A percentile compares a stretch with the other conserved stretches of the same genome.
Conservation (phyloP, 2,888 invertebrate genomes). For the Xestoiulus laeticollis region DNA sequence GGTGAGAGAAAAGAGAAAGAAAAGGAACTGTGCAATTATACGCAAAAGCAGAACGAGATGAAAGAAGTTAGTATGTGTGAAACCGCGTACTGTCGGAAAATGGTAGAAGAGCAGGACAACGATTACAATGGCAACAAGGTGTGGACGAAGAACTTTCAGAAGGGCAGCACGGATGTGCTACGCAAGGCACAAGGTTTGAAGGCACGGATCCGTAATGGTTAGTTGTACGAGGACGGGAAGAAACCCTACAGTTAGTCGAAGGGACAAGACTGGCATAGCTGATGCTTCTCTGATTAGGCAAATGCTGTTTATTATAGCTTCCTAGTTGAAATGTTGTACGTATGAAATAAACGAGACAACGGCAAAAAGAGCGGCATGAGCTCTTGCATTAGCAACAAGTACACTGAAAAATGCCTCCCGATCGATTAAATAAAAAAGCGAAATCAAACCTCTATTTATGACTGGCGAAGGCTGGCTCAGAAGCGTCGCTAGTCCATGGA, state of each 20-base stretch:
- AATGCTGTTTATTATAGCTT: neutral
- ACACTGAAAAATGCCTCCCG: neutral
- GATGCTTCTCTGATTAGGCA: neutral
- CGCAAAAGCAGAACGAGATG: neutral
- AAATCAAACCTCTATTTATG: constrained; percentile 73
- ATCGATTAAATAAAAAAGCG: neutral
- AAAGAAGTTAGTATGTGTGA: neutral
- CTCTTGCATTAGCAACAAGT: too few species aligned
- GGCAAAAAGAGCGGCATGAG: too few species aligned
- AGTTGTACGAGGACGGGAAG: neutral
- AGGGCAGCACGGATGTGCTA: constrained; percentile 30
- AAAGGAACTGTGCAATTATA: neutral
- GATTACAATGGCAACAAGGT: constrained; percentile 45
- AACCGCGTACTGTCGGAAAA: neutral
- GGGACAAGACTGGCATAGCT: constrained; percentile 24
- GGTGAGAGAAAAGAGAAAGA: neutral
- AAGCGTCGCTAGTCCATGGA: constrained; percentile 93
- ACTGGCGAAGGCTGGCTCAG: constrained; percentile 90
- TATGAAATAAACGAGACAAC: constrained; percentile 32
- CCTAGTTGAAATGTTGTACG: neutral
- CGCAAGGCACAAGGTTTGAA: neutral
- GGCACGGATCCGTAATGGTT: constrained; percentile 28
- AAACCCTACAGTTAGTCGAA: neutral
- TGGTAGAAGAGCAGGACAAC: constrained; percentile 47
- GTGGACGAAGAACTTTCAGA: constrained; percentile 51